A percentile compares a stretch with the other conserved stretches of the same genome.
Evolutionary conservation across 2,888 invertebrate genomes (phyloP).

Genomic region (Chromoteleia sp.): DNA sequence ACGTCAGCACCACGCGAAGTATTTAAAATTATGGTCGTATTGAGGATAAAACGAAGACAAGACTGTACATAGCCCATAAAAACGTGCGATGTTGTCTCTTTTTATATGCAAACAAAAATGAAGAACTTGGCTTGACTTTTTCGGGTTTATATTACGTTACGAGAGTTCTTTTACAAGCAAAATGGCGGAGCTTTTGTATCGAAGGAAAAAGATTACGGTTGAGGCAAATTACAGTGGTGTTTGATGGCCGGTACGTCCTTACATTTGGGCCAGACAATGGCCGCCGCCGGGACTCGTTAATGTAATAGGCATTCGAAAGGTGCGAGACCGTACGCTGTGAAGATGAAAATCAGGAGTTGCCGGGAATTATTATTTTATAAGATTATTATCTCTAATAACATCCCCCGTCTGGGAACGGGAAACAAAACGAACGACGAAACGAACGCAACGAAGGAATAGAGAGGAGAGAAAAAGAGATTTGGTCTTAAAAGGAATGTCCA

Average conservation of each 20-base stretch:
- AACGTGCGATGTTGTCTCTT: no score
- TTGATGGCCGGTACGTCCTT: slow-evolving; percentile 77
- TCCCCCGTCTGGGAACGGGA: no score
- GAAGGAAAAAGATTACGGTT: slow-evolving; percentile 34
- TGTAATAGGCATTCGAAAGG: slow-evolving; percentile 81
- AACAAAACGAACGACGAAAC: no score
- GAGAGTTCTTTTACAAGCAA: slow-evolving; percentile 13
- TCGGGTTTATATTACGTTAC: background rate
- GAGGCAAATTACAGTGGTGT: slow-evolving; percentile 80
- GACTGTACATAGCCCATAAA: no score
- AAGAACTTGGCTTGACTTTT: slow-evolving; percentile 7
- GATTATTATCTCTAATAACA: slow-evolving; percentile 85
- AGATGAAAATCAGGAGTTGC: slow-evolving; percentile 71
- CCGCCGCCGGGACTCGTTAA: slow-evolving; percentile 82
- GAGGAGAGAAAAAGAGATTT: slow-evolving; percentile 4
- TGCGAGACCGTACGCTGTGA: slow-evolving; percentile 67
- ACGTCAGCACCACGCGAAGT: background rate
- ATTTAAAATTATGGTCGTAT: background rate
- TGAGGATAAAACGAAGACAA: no score
- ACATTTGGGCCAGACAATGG: slow-evolving; percentile 82
- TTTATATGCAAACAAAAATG: background rate
- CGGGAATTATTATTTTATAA: slow-evolving; percentile 82
- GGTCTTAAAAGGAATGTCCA: slow-evolving; percentile 47
- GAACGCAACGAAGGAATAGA: slow-evolving; percentile 30
- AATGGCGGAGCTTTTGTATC: slow-evolving; percentile 49